Evolutionary conservation across 1,140 invertebrate species (phyloP), one percentile per base, ranked within the genome.

Genomic region (Reticulitermes speratus): DNA sequence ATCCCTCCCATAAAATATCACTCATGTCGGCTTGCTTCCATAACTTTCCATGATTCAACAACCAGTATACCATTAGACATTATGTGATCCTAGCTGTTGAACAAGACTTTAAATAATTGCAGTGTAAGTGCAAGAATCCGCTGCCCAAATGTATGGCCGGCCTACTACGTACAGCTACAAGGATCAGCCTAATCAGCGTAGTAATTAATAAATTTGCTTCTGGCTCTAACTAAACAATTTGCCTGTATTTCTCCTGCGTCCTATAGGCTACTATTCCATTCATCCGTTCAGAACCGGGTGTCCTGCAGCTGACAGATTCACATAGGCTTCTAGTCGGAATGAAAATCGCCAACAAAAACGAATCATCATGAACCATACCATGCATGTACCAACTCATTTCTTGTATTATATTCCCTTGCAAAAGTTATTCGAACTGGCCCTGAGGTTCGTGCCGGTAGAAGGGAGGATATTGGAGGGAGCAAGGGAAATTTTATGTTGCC

Each of bases 381-480:
- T 30, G 65, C 65, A 75, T 14, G n/a, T 30, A 75, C 65, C 65
- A 75, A 75, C 65, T 30, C 65, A 75, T 75, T 75, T 30, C 65
- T 75, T 75, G 65, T 75, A 75, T 75, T 75, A 75, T 75, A 75
- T 75, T 30, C 65, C 65, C 65, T 75, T 75, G 65, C 65, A 75
- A 75, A 75, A 75, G 25, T 25, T 75, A 75, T 30, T 75, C n/a
- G 65, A 21, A 55, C 16, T 55, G 5, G 52, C 52, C 52, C 52
- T 21, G 52, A 55, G 52, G 65, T 75, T 75, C n/a, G 65, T 75
- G 65, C 0, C 52, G 0, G 19, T 55, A 55, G 19, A 21, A 21
- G 52, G 52, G 52, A 21, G 52, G 52, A 21, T 16, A 21, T 0
- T 16, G 52, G 52, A 38, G 65, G 65, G 65, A 30, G 65, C 65